Base-by-base conservation (phyloP, 2,113 vertebrate genomes). In the Malurus cyaneus region DNA sequence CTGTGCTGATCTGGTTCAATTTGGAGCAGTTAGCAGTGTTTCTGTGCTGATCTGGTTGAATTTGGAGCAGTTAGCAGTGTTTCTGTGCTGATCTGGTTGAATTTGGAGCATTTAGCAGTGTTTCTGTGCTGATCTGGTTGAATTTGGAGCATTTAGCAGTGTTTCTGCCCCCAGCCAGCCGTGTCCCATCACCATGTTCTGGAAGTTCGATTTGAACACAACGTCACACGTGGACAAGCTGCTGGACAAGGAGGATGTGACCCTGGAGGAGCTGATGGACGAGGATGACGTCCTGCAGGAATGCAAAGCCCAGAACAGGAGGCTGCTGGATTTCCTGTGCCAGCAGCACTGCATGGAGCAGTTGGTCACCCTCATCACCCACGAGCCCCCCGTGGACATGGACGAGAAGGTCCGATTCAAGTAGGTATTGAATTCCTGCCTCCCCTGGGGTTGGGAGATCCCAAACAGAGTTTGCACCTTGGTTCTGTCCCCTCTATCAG, bases 371-470 rank as follows among this genome's bases (percentile, higher is more conserved):
- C 98, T 99, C 92, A 98, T 99, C 97, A 99, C 98, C 6, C 98
- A 98, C 81, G 99, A 99, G 93, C 99, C 99, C 1, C 98, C 99
- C 1, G 64, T 97, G 89, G 99, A 99, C 88, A 97, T 99, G 97
- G 99, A 99, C 32, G 99, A 99, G 98, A 99, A 98, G 97, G 98
- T 98, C 94, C 99, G 99, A 94, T 99, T 99, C 97, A 99, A 99
- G 99, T 99, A 98, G 97, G 99, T 98, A 80, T 86, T 72, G 87
- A 57, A 2, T 4, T 18, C 57, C 76, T 80, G 65, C 49, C 46
- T 8, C 36, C 66, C 46, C 31, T 2, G 11, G 11, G 11, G 11
- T 39, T 39, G 39, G 56, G 20, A 3, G 26, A 2, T 2, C 61
- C 52, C 82, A 1, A 12, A 5, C 60, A 1, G 3, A 8, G 5